phyloP scores from a whole-genome alignment of 2,797 vertebrate genomes.

The Picus viridis region DNA sequence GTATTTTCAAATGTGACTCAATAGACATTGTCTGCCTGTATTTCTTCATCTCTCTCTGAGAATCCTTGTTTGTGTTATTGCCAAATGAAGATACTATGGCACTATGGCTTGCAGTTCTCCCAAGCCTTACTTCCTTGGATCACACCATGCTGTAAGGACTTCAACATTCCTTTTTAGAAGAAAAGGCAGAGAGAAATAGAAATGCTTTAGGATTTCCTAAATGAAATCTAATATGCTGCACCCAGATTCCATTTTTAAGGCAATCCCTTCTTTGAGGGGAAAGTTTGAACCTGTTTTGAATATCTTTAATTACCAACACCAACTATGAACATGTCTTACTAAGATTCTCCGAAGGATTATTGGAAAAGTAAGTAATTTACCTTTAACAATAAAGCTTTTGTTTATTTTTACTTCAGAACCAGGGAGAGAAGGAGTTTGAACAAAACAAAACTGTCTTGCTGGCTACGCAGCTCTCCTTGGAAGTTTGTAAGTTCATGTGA shows the following conservation, averaged over 20 bases:
- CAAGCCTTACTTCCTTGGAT: neutral
- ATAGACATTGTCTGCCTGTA: rapidly evolving
- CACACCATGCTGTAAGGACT: neutral
- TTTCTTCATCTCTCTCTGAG: neutral
- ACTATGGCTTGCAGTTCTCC: neutral
- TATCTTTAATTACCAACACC: neutral
- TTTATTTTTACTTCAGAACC: neutral
- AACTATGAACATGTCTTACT: neutral
- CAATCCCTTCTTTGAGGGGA: neutral
- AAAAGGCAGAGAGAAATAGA: neutral
- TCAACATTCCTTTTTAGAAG: neutral
- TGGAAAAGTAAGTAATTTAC: neutral
- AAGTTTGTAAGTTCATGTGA: neutral
- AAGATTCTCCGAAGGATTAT: neutral
- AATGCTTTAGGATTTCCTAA: neutral
- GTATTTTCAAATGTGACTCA: neutral
- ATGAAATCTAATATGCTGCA: neutral
- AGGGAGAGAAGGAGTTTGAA: neutral
- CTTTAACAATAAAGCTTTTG: rapidly evolving
- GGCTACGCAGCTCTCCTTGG: neutral
- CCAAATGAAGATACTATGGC: neutral
- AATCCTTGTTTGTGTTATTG: neutral
- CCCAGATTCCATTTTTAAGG: neutral
- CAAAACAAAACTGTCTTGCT: neutral
- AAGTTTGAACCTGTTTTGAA: neutral